A percentile compares a stretch with the other conserved stretches of the same genome.
Conservation (phyloP, 2,797 vertebrate species). For the Okamejei kenojei region DNA sequence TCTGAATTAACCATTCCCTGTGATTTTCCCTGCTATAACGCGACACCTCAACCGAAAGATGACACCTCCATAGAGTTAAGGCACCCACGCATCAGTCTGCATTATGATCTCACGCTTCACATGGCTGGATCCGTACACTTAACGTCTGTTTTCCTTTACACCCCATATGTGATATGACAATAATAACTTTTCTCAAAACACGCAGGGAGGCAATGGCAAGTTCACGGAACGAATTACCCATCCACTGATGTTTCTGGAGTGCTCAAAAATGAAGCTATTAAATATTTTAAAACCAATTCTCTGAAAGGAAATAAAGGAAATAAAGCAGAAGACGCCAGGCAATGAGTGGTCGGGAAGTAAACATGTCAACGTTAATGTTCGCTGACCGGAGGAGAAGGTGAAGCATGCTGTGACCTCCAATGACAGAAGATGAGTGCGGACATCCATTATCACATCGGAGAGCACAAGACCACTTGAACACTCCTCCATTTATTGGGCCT, state of each 20-base stretch:
- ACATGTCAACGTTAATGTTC: slow-evolving; percentile 3
- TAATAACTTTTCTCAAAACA: neutral
- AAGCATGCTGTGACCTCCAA: slow-evolving; percentile 4
- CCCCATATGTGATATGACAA: neutral
- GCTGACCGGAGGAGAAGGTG: slow-evolving; percentile 12
- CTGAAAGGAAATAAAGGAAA: neutral
- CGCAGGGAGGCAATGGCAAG: neutral
- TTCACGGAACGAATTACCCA: neutral
- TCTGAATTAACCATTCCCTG: neutral
- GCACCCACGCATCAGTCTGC: neutral
- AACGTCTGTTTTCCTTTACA: neutral
- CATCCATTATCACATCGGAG: slow-evolving; percentile 14
- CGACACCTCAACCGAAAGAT: neutral
- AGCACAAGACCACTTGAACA: neutral
- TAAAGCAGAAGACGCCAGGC: neutral
- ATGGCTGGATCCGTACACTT: too few species aligned
- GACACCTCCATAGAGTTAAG: neutral
- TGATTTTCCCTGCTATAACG: neutral
- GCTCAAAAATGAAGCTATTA: neutral
- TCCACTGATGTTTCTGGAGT: neutral
- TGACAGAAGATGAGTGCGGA: neutral
- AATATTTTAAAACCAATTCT: slow-evolving; percentile 16
- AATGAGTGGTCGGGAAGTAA: neutral
- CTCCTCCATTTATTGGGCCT: neutral
- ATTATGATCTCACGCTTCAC: neutral